Percentiles rank a stretch among this genome's conserved stretches.
These are phyloP conservation scores for Aplidium turbinatum DNA, from an alignment of 23 tunicate species.

Conservation along the genomic window DNA sequence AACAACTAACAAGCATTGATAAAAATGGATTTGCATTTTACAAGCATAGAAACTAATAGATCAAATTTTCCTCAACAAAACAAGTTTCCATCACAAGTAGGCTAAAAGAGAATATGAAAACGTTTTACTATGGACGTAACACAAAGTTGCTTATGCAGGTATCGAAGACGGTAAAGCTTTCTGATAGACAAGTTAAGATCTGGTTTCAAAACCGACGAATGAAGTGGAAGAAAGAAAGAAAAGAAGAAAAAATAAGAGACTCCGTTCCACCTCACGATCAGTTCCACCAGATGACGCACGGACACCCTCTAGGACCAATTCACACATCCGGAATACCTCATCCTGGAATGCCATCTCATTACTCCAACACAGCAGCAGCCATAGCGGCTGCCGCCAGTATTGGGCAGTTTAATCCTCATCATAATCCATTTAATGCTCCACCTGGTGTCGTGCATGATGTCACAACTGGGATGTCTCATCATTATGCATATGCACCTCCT, in stretches of 20 bases:
- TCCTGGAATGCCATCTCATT: constrained; percentile 55
- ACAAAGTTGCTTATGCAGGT: constrained; percentile 45
- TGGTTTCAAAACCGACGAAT: constrained; percentile 99
- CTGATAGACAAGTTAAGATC: constrained; percentile 85
- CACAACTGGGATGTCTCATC: constrained; percentile 38
- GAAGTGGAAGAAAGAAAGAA: constrained; percentile 98
- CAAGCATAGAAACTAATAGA: too few relatives aligned
- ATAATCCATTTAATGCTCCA: constrained; percentile 40
- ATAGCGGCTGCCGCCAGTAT: constrained; percentile 66
- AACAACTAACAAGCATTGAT: too few relatives aligned
- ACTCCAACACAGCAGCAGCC: constrained; percentile 77
- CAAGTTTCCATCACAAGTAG: too few relatives aligned
- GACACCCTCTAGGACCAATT: constrained; percentile 42
- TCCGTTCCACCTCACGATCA: constrained; percentile 52
- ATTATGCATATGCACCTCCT: constrained; percentile 62
- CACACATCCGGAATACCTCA: constrained; percentile 34
- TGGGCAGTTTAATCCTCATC: constrained; percentile 47
- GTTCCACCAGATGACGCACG: constrained; percentile 30
- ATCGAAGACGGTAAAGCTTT: constrained; percentile 66
- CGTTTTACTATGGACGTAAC: too few relatives aligned
- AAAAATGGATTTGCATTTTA: too few relatives aligned
- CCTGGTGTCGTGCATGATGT: constrained; percentile 40
- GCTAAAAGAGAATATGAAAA: too few relatives aligned
- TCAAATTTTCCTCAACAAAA: too few relatives aligned
- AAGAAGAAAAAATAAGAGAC: constrained; percentile 77